Base-by-base conservation (phyloP, 2,888 invertebrate species). In the Cyclophora punctaria region DNA sequence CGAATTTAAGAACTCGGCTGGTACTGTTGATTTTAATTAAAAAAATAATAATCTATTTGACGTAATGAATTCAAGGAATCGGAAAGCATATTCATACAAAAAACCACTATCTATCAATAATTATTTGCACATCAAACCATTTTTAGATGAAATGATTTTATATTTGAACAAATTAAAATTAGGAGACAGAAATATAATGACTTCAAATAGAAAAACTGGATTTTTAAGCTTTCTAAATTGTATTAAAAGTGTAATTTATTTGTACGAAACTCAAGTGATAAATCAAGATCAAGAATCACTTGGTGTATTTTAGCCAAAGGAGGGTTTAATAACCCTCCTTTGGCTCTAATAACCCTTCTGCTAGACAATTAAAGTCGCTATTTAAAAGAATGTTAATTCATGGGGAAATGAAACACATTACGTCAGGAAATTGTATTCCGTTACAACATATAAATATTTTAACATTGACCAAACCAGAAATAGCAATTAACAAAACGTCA, bases 211-310 rank as follows among this genome's bases (percentile, higher is more conserved):
- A 20, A 20, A 20, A 20, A 20, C 20, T 20, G 47, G 44, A 55
- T 44, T 49, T 48, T 35, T n/a, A 49, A 41, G 48, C 4, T 48
- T 55, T 40, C 34, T 49, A 7, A 48, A 45, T 41, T 45, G 46
- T 34, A 47, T 50, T 33, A 34, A 42, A 45, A 45, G 47, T 35
- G 6, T 50, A 6, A 7, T 34, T 35, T 37, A 7, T 35, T 7
- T 52, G 5, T 52, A 46, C 41, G 37, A 45, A 43, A 49, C 33
- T 3, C n/a, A 35, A 4, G 34, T 51, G 6, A 34, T 56, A 1
- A 54, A 55, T 42, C 54, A 54, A 41, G 58, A n/a, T n/a, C n/a
- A n/a, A n/a, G n/a, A n/a, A 60, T 33, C 56, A 58, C n/a, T 37
- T 60, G 3, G 55, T 58, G 35, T 45, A 5, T 7, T 60, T 59